Conservation (phyloP, 2,888 invertebrate species). For the Iselma pallidipennis region DNA sequence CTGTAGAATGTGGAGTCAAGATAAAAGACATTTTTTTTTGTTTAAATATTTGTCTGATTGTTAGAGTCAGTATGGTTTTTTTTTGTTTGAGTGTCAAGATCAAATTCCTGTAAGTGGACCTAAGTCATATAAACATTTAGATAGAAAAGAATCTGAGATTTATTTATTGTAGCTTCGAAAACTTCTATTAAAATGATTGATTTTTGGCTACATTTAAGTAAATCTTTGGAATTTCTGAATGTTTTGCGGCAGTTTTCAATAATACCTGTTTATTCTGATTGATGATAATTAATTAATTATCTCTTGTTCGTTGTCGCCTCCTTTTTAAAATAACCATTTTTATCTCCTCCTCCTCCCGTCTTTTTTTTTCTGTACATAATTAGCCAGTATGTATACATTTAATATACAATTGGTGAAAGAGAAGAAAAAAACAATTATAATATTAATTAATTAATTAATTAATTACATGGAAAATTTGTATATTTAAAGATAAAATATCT, state of each 20-base stretch:
- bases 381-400: background rate
- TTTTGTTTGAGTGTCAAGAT: slow-evolving; percentile 29
- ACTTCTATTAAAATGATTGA: background rate
- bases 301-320: slow-evolving; percentile 8
- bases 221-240: slow-evolving; percentile 6
- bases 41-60: background rate
- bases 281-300: slow-evolving; percentile 5
- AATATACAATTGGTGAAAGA: background rate
- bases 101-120: slow-evolving; percentile 42
- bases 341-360: background rate
- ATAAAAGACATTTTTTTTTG: slow-evolving; percentile 29
- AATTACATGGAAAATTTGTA: slow-evolving; percentile 7
- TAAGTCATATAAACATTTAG: slow-evolving; percentile 41
- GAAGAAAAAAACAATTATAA: background rate
- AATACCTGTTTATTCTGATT: slow-evolving; percentile 6
- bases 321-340: slow-evolving; percentile 6
- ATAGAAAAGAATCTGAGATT: slow-evolving; percentile 15
- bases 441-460: slow-evolving; percentile 2
- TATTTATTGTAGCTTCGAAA: slow-evolving; percentile 10
- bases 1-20: no score
- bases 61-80: slow-evolving; percentile 24
- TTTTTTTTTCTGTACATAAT: background rate
- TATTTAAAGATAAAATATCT: slow-evolving; percentile 25
- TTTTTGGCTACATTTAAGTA: slow-evolving; percentile 11
- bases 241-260: slow-evolving; percentile 5